Evolutionary conservation across 2,113 vertebrate genomes (phyloP).

Genomic region (Sorex fumeus): DNA sequence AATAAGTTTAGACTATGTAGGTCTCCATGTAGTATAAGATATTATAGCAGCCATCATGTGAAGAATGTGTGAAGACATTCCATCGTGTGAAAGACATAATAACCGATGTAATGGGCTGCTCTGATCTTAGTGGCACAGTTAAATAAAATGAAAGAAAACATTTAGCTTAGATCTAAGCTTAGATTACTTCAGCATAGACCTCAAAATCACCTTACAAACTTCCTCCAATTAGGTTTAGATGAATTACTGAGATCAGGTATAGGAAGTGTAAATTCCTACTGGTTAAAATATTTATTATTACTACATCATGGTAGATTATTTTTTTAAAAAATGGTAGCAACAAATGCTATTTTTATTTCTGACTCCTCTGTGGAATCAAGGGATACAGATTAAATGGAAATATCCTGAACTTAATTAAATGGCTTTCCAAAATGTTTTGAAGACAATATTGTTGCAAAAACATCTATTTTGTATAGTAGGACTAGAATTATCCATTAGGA

Average conservation of each 20-base stretch:
- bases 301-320: conserved; percentile 29
- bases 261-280: background rate
- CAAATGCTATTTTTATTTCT: background rate
- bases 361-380: background rate
- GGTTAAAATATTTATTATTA: conserved; percentile 44
- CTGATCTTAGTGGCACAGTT: conserved; percentile 44
- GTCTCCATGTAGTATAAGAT: conserved; percentile 29
- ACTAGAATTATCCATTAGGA: conserved; percentile 31
- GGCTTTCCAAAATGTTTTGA: conserved; percentile 4
- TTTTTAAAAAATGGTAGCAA: conserved; percentile 31
- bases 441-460: conserved; percentile 15
- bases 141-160: background rate
- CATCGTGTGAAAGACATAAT: conserved; percentile 66
- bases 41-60: background rate
- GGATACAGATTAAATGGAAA: conserved; percentile 8
- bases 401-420: conserved; percentile 18
- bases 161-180: background rate
- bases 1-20: conserved; percentile 49
- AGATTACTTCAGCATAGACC: background rate
- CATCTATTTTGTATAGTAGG: background rate
- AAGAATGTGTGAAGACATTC: no score
- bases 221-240: conserved; percentile 1
- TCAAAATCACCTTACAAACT: conserved; percentile 8
- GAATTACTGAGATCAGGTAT: background rate
- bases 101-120: conserved; percentile 2